Base-by-base conservation (phyloP, 2,888 invertebrate genomes). In the Octonoba sinensis region DNA sequence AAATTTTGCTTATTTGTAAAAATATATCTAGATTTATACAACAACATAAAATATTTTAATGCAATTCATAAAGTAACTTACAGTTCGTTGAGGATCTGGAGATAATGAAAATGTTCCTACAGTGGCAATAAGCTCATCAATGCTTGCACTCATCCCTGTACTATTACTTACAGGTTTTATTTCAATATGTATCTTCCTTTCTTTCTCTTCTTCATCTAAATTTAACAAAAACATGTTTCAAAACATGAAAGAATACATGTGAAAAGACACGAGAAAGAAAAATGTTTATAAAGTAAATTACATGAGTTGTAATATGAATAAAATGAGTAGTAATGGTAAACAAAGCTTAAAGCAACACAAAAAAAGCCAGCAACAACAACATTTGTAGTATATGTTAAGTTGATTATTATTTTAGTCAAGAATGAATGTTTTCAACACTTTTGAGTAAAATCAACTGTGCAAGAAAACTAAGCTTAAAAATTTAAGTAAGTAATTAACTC, bases 151-250 rank as follows among this genome's bases (percentile, higher is more conserved):
- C 12, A 87, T 83, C 1, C 95, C 95, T 71, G 94, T 94, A 66
- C 96, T 96, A 90, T 96, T 96, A 87, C 94, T 95, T 66, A 96
- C 91, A 0, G 97, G 97, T 89, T 97, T 97, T 83, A 97, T 97
- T 91, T 96, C 96, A 2, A 97, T 96, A 87, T 95, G 95, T 85
- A 97, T 95, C 89, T 96, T 96, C 62, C 93, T 92, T 87, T 95
- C 95, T 71, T 93, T 91, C 87, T 96, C 96, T 87, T 96, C 96
- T 18, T 67, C 78, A 57, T 81, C 79, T 81, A 36, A 1, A 64
- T 51, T 49, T n/a, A 54, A 54, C 8, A 36, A 36, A 67, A 22
- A n/a, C 13, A n/a, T 36, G 13, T 62, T 3, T 2, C 44, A 62
- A 44, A 70, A 56, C 24, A 20, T 27, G 16, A 24, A 36, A 18